Percentiles rank a stretch among this genome's conserved stretches.
Conservation (phyloP, 1,140 invertebrate genomes). For the Wasmannia auropunctata region DNA sequence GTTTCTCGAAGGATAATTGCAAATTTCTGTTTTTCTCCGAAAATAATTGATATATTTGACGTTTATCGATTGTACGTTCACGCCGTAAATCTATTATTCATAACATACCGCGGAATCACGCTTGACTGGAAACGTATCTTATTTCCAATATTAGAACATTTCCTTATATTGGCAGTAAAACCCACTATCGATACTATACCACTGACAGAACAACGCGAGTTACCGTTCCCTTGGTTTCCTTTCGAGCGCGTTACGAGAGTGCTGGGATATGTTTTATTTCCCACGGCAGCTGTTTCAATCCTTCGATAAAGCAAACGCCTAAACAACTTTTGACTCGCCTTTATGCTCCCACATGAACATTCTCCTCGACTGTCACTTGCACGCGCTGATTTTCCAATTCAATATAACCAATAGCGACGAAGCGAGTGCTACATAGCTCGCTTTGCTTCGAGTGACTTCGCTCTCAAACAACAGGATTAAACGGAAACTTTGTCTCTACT, state of each 20-base stretch:
- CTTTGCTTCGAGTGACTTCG: slow-evolving; percentile 36
- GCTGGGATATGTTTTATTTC: slow-evolving; percentile 51
- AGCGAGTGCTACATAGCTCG: slow-evolving; percentile 4
- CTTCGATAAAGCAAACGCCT: background rate
- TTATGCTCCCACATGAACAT: slow-evolving; percentile 30
- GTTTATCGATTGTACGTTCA: background rate
- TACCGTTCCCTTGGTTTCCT: background rate
- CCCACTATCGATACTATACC: background rate
- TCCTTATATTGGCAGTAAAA: background rate
- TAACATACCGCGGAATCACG: background rate
- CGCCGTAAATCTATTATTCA: slow-evolving; percentile 1
- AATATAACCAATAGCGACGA: slow-evolving; percentile 38
- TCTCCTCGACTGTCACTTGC: slow-evolving; percentile 35
- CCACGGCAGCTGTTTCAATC: slow-evolving; percentile 41
- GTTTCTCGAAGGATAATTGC: background rate
- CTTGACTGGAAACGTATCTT: background rate
- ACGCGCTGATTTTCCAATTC: slow-evolving; percentile 40
- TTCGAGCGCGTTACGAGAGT: background rate
- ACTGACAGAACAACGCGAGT: slow-evolving; percentile 12
- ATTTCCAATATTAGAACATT: slow-evolving; percentile 8
- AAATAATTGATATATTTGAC: background rate
- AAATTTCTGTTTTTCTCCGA: background rate
- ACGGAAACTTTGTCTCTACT: slow-evolving; percentile 19
- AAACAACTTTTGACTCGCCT: slow-evolving; percentile 27
- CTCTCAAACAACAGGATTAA: slow-evolving; percentile 26